Conservation (phyloP, 2,888 invertebrate genomes). For the Xylophagus ater region DNA sequence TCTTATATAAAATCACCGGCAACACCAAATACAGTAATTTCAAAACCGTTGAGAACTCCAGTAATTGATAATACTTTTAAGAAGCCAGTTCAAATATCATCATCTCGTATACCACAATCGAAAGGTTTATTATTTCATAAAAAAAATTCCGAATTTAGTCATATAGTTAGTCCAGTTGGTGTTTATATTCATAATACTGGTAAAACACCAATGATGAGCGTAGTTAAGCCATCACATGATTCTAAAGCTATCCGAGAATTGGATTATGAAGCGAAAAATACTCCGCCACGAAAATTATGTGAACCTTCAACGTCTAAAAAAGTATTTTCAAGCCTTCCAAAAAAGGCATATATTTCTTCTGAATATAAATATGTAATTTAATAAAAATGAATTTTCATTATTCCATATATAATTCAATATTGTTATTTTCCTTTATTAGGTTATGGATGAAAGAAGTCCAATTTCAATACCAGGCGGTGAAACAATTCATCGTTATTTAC, state of each 20-base stretch:
- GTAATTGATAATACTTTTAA: slow-evolving; percentile 22
- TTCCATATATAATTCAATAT: background rate
- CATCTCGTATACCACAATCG: slow-evolving; percentile 14
- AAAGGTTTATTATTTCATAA: background rate
- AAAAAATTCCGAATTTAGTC: slow-evolving; percentile 22
- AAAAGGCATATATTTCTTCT: slow-evolving; percentile 34
- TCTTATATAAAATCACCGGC: slow-evolving; percentile 5
- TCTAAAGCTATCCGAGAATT: slow-evolving; percentile 24
- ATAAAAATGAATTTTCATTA: background rate
- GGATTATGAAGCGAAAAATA: slow-evolving; percentile 4
- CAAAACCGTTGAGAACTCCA: slow-evolving; percentile 14
- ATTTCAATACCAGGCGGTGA: slow-evolving; percentile 33
- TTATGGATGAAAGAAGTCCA: slow-evolving; percentile 33
- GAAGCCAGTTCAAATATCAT: too few species aligned
- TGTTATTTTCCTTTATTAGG: slow-evolving; percentile 20
- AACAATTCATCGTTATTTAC: slow-evolving; percentile 32
- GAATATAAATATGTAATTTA: slow-evolving; percentile 29
- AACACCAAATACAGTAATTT: slow-evolving; percentile 18
- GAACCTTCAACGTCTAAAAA: slow-evolving; percentile 1
- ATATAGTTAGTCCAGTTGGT: slow-evolving; percentile 38
- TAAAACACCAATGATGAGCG: slow-evolving; percentile 31
- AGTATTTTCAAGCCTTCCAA: slow-evolving; percentile 24
- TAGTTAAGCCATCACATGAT: slow-evolving; percentile 24
- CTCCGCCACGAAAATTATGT: background rate
- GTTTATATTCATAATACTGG: slow-evolving; percentile 38